phyloP scores from a whole-genome alignment of 2,113 vertebrate species.

The Chiloscyllium plagiosum region DNA sequence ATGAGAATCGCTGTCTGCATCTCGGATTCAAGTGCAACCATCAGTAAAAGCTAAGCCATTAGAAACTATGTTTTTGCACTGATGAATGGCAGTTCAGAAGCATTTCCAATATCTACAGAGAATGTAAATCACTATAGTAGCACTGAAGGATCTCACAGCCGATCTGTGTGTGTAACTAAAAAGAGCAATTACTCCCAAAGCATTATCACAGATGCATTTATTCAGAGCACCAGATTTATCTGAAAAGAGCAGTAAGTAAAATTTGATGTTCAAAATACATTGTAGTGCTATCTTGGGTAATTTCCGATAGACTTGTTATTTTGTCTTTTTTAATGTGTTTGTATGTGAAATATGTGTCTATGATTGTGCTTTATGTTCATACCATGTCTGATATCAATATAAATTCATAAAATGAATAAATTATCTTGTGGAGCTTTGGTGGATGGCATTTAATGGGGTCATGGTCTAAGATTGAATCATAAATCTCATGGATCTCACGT shows the following conservation, averaged over 20 bases:
- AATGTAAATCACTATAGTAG: neutral
- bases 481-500: neutral
- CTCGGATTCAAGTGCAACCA: neutral
- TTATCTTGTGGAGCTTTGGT: neutral
- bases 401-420: neutral
- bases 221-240: neutral
- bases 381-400: neutral
- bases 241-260: neutral
- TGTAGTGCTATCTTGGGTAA: neutral
- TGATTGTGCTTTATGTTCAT: neutral
- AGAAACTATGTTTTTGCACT: neutral
- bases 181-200: constrained; percentile 7
- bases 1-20: neutral
- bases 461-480: neutral
- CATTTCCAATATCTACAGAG: neutral
- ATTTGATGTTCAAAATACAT: neutral
- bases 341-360: neutral
- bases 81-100: neutral
- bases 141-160: neutral
- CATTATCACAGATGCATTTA: constrained; percentile 9
- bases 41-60: neutral
- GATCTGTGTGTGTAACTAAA: constrained; percentile 20
- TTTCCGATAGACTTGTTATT: neutral
- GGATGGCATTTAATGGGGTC: neutral
- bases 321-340: neutral